Evolutionary conservation across 2,888 invertebrate species (phyloP), one percentile per base, ranked within the genome.

Genomic region (Rhimphoctona megacephalus): DNA sequence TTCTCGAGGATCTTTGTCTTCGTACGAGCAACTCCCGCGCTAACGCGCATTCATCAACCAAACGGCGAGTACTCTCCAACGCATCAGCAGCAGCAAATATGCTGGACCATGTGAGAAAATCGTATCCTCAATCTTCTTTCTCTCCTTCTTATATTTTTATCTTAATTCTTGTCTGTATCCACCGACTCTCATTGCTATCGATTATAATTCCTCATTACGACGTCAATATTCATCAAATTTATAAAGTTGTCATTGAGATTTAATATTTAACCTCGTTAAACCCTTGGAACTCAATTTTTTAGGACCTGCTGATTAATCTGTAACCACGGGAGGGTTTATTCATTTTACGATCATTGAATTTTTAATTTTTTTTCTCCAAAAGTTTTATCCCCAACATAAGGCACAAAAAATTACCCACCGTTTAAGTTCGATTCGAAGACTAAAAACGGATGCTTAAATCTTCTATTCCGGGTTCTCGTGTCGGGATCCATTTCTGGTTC

Each of bases 41-140:
- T 92, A 93, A 92, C 90, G 91, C 89, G 90, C 93, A 93, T 94
- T 91, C 91, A 92, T 93, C 93, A 93, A 92, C 86, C 61, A 83
- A 64, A 81, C 19, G 39, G 57, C 90, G 89, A 43, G 30, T 19
- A 64, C 61, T 30, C 30, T 25, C 33, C 52, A 6, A 57, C 46
- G 22, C 76, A 76, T 64, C 64, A 76, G 25, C 74, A 11, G 30
- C 43, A n/a, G 2, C 39, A 30, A 61, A 61, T 17, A 30, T 61
- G 11, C 46, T 30, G 39, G 46, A 76, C 61, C 43, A 46, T 43
- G 22, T 33, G 43, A 52, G 72, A 36, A 72, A 72, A 72, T 36
- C 36, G n/a, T 33, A 33, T n/a, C 8, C 67, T 67, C 11, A 11
- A 67, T 17, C 61, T 30, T 3, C 6, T 30, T 61, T 25, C 25